A percentile compares a stretch with the other conserved stretches of the same genome.
These are phyloP conservation scores for Zaprionus africanus DNA, from an alignment of 1,140 invertebrate species.

Conservation along the genomic window DNA sequence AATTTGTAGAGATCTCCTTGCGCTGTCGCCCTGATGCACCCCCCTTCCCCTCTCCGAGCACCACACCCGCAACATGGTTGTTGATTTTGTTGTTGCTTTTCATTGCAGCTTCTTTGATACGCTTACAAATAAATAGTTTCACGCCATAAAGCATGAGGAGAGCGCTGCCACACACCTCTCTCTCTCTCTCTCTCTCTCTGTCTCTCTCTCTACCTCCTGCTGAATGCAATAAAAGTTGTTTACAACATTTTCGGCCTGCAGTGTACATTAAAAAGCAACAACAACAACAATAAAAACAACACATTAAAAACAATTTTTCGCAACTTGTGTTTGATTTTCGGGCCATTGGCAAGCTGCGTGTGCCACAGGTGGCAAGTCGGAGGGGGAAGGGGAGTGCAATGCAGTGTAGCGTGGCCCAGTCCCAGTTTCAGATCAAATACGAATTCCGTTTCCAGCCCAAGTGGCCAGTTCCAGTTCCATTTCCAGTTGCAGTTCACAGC, in stretches of 20 bases:
- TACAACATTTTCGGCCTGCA: conserved; percentile 71
- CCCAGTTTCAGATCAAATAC: conserved; percentile 24
- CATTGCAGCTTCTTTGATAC: conserved; percentile 73
- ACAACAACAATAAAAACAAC: conserved; percentile 27
- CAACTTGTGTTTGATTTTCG: conserved; percentile 67
- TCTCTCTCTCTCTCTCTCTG: not conserved
- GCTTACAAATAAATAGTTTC: conserved; percentile 81
- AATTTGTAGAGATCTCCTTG: conserved; percentile 32
- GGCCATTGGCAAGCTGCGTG: conserved; percentile 59
- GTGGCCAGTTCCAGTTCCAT: not conserved
- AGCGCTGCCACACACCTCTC: not conserved
- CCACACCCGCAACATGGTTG: not conserved
- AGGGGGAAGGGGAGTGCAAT: conserved; percentile 6
- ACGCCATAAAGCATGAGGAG: conserved; percentile 65
- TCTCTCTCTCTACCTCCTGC: not conserved
- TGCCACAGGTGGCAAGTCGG: conserved; percentile 63
- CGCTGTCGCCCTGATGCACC: not conserved
- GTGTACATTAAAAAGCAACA: conserved; percentile 73
- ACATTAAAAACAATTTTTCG: conserved; percentile 66
- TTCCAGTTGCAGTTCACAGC: conserved; percentile 31
- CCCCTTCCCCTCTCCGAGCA: not conserved
- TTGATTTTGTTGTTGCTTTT: conserved; percentile 27
- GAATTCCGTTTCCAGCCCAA: not conserved
- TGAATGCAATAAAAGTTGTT: conserved; percentile 74
- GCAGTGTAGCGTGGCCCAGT: conserved; percentile 39